phyloP scores from a whole-genome alignment of 1,140 invertebrate species.

The Pseudobourletiella spinata region DNA sequence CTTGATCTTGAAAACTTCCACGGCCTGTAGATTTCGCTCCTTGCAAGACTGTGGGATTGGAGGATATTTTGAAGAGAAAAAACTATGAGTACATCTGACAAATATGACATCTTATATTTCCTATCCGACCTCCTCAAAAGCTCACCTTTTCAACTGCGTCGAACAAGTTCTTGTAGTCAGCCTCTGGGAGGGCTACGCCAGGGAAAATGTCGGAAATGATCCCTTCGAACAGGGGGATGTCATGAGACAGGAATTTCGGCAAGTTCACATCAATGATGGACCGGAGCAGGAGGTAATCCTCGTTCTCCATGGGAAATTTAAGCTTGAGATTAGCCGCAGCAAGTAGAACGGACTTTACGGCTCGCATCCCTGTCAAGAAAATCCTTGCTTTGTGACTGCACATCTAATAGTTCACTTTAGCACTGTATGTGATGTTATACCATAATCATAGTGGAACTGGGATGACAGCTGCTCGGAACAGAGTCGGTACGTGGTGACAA shows the following conservation, averaged over 20 bases:
- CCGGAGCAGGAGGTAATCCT: constrained; percentile 64
- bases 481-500: constrained; percentile 77
- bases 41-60: constrained; percentile 43
- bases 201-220: constrained; percentile 90
- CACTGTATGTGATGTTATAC: no score
- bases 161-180: constrained; percentile 60
- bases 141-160: constrained; percentile 45
- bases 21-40: constrained; percentile 62
- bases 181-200: constrained; percentile 58
- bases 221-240: constrained; percentile 80
- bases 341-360: constrained; percentile 70
- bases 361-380: constrained; percentile 58
- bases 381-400: no score
- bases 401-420: no score
- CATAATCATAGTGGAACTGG: constrained; percentile 83
- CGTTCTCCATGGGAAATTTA: constrained; percentile 68
- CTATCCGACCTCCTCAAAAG: no score
- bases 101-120: no score
- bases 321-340: constrained; percentile 80
- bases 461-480: constrained; percentile 83
- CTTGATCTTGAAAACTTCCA: constrained; percentile 59
- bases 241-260: constrained; percentile 80
- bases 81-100: no score
- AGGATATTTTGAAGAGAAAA: no score
- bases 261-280: constrained; percentile 88